Conservation (phyloP, 2,888 invertebrate genomes). For the Monoplex corrugatus region DNA sequence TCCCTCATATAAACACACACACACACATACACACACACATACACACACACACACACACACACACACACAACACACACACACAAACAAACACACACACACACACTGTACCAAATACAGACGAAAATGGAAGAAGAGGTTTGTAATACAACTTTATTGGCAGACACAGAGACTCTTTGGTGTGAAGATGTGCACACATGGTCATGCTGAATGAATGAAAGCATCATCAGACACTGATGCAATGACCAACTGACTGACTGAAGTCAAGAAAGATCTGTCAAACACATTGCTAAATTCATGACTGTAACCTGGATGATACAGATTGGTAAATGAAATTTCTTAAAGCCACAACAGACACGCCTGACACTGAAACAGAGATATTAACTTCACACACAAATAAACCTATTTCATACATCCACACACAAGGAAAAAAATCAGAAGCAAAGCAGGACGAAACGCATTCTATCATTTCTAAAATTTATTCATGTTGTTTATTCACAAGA, state of each 20-base stretch:
- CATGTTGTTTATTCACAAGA: neutral
- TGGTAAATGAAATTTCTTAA: too few species aligned
- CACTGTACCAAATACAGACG: too few species aligned
- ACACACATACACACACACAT: too few species aligned
- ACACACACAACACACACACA: too few species aligned
- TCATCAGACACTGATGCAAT: too few species aligned
- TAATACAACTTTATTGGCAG: slow-evolving; percentile 46
- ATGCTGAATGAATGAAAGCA: neutral
- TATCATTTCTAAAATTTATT: neutral
- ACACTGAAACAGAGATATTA: neutral
- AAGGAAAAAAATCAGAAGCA: neutral
- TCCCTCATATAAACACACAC: too few species aligned
- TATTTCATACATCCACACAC: neutral
- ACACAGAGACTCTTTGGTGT: slow-evolving; percentile 48
- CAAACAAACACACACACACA: neutral
- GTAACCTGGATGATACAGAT: slow-evolving; percentile 16
- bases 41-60: too few species aligned
- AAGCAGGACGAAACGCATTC: too few species aligned
- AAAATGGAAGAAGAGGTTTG: neutral
- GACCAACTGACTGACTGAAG: too few species aligned
- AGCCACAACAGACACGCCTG: neutral
- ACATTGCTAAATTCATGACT: too few species aligned
- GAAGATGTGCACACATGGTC: slow-evolving; percentile 41
- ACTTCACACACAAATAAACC: too few species aligned
- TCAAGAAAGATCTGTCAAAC: too few species aligned